Base-by-base conservation (phyloP, 2,888 invertebrate genomes). In the Epirrhoe alternata region DNA sequence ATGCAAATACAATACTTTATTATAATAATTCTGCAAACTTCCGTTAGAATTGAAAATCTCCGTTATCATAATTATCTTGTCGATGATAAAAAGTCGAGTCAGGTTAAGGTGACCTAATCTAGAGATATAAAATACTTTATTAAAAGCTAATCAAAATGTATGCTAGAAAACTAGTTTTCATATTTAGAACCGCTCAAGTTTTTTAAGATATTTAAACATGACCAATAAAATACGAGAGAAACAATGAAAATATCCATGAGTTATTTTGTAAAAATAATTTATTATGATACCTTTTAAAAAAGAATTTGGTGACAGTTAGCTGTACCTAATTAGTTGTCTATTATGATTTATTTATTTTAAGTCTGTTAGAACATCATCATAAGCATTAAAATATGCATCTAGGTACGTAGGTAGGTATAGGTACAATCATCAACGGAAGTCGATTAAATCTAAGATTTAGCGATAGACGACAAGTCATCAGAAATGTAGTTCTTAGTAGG, bases 401-500 rank as follows among this genome's bases (percentile, higher is more conserved):
- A n/a, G n/a, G n/a, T n/a, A n/a, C n/a, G n/a, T n/a, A n/a, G n/a
- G n/a, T n/a, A n/a, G n/a, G n/a, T n/a, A n/a, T n/a, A n/a, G n/a
- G n/a, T n/a, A n/a, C n/a, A n/a, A 35, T 35, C 1, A 6, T 35
- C 8, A 7, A 35, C 6, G 35, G 8, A 35, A 38, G 12, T 1
- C 12, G n/a, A 24, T 24, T 24, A 24, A 38, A 6, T 5, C 5
- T 47, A 61, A 49, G 68, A 62, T 45, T 57, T 75, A 7, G 67
- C 74, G 51, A 72, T 73, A 0, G 66, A 5, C 1, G 74, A 63
- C 56, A 81, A 53, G 54, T 81, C 80, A 50, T 72, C 74, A 6
- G 17, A 14, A 12, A 81, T 66, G 45, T 60, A 80, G n/a, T 75
- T n/a, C 51, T 66, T 78, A 0, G 65, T 52, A 17, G 81, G 76